Evolutionary conservation across 2,888 invertebrate species (phyloP), one percentile per base, ranked within the genome.

Genomic region (Drosophila flavopinicola): DNA sequence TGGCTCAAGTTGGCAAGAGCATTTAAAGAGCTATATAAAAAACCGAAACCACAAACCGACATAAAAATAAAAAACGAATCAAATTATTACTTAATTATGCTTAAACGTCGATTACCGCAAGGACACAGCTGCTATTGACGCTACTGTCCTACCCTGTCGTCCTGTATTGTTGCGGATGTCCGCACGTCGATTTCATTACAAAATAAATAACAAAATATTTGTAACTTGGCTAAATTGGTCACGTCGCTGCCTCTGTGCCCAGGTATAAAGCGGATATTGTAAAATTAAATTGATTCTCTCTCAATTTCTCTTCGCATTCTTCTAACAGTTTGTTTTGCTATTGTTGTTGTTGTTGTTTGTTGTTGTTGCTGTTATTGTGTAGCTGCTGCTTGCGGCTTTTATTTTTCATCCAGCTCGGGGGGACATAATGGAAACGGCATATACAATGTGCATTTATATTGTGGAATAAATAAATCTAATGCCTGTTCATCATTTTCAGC

Each of bases 71-170:
- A 52, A 66, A 74, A 38, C 45, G 58, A 47, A 76, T 79, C 60
- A 76, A 86, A 86, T 86, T 76, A 79, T 84, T 76, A 79, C 80
- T 84, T 86, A 86, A 86, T 80, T 80, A 79, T 80, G 80, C 63
- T 51, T 72, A 84, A 84, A 71, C 64, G 80, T 48, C 71, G 64
- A 74, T 71, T 79, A 68, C 67, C 53, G 29, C 53, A 52, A 63
- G 57, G 59, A 61, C 70, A 25, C 73, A 78, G 58, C 51, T 72
- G 79, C 37, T 48, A 32, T 24, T 58, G 15, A 10, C 20, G 23
- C 23, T 23, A 29, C 7, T 32, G 35, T 17, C 29, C 9, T 11
- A 3, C n/a, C 24, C 20, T 20, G 13, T 13, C 33, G 45, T 37
- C 32, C 13, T 17, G 35, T 17, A 37, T 70, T 66, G 39, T 51